Base-by-base conservation (phyloP, 2,113 vertebrate species). In the Platysternon megacephalum region DNA sequence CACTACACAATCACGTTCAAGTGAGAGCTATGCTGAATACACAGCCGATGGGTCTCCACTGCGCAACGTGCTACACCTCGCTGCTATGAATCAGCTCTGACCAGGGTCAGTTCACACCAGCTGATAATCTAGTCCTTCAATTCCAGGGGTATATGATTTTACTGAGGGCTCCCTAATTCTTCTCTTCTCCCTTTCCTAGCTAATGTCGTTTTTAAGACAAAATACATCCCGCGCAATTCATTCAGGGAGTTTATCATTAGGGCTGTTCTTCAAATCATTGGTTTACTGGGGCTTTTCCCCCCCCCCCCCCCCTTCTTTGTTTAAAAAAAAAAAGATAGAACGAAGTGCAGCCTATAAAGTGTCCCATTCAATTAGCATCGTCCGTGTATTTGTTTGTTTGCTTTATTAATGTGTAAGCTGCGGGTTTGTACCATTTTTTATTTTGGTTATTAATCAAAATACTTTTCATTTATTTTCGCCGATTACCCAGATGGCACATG, bases 331-430 rank as follows among this genome's bases (percentile, higher is more conserved):
- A 61, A 3, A 61, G 12, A 49, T 10, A 22, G 5, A 58, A 58
- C 22, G 2, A 19, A 72, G 19, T 35, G 35, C 82, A 84, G 39
- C 19, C 13, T 74, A 91, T 84, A 92, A 94, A 94, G 90, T 29
- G 85, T 95, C 90, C 87, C 83, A 87, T 72, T 81, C 91, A 94
- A 95, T 97, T 94, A 96, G 90, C 93, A 94, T 52, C 1, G 0
- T 93, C 90, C 21, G 87, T 93, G 92, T 48, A 94, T 92, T 84
- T 44, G 85, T 95, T 94, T 97, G 95, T 97, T 97, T 97, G 89
- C 91, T 84, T 95, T 97, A 94, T 97, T 95, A 97, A 94, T 48
- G 51, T 88, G 94, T 95, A 95, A 96, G 91, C 82, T 89, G 92
- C 91, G 97, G 93, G 82, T 86, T 96, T 96, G 85, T 84, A 86